phyloP scores from a whole-genome alignment of 2,797 vertebrate species.

The Fistularia commersonii region DNA sequence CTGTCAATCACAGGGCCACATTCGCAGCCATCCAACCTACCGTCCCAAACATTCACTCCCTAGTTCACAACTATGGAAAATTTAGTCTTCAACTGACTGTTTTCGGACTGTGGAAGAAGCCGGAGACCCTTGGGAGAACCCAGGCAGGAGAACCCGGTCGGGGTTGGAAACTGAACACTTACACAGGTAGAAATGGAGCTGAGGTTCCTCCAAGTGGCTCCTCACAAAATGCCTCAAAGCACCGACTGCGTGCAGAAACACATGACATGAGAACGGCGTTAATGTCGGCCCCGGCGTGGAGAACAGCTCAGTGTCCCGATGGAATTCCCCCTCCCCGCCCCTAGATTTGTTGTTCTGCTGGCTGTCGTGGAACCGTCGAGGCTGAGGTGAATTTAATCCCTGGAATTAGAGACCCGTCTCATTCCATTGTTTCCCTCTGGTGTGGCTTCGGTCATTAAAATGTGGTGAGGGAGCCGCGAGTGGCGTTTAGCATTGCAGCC shows the following conservation, averaged over 20 bases:
- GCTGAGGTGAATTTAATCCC: constrained; percentile 48
- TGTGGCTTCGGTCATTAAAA: constrained; percentile 52
- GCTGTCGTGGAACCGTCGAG: constrained; percentile 33
- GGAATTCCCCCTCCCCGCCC: constrained; percentile 51
- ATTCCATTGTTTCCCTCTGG: constrained; percentile 49
- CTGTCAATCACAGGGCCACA: too few relatives aligned
- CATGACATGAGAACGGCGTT: constrained; percentile 4
- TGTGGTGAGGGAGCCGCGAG: constrained; percentile 57
- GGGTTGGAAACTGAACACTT: constrained; percentile 61
- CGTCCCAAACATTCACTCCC: too few relatives aligned
- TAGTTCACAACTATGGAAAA: too few relatives aligned
- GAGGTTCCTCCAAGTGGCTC: constrained; percentile 82
- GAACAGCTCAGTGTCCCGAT: constrained; percentile 22
- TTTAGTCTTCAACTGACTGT: too few relatives aligned
- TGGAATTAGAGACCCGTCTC: constrained; percentile 60
- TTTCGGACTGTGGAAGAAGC: too few relatives aligned
- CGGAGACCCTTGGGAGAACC: too few relatives aligned
- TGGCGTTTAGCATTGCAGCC: constrained; percentile 56
- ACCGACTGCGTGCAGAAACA: constrained; percentile 75
- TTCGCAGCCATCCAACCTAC: too few relatives aligned
- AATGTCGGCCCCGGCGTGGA: constrained; percentile 13
- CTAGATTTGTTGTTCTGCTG: constrained; percentile 38
- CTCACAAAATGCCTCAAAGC: constrained; percentile 83
- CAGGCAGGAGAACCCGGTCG: too few relatives aligned
- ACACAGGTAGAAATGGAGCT: constrained; percentile 89